Percentiles rank a stretch among this genome's conserved stretches.
These are phyloP conservation scores for Squalus acanthias DNA, from an alignment of 2,797 vertebrate species.

Conservation along the genomic window DNA sequence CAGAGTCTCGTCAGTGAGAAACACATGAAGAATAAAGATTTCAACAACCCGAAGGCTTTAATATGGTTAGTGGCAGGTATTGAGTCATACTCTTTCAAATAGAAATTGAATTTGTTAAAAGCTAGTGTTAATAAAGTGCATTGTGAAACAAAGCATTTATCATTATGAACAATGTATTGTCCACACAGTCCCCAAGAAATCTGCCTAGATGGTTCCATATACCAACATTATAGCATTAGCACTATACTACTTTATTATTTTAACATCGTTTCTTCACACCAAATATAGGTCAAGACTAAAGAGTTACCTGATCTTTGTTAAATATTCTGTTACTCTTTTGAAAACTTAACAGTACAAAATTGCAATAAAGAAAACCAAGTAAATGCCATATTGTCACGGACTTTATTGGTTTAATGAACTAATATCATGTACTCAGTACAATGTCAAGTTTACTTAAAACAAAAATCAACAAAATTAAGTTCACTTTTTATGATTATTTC, in stretches of 20 bases:
- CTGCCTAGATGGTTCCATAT: not conserved
- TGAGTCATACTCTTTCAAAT: not conserved
- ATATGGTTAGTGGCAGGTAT: not conserved
- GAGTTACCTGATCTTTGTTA: not conserved
- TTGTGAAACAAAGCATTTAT: not conserved
- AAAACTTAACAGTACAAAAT: not conserved
- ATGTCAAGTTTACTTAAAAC: conserved; percentile 16
- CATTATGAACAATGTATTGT: not conserved
- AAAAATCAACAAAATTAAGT: conserved; percentile 26
- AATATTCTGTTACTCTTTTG: not conserved
- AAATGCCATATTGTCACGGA: not conserved
- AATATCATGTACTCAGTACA: conserved; percentile 27
- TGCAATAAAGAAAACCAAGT: not conserved
- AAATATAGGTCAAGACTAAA: not conserved
- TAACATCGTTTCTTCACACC: not conserved
- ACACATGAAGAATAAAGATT: not conserved
- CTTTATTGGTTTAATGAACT: conserved; percentile 26
- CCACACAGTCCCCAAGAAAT: not conserved
- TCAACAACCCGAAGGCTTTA: not conserved
- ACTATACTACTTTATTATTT: not conserved
- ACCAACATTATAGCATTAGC: not conserved
- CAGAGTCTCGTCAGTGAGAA: not conserved
- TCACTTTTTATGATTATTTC: conserved; percentile 17
- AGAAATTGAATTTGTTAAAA: not conserved
- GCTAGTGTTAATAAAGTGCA: not conserved